Evolutionary conservation across 2,113 vertebrate genomes (phyloP).

Genomic region (Oreochromis spilurus): DNA sequence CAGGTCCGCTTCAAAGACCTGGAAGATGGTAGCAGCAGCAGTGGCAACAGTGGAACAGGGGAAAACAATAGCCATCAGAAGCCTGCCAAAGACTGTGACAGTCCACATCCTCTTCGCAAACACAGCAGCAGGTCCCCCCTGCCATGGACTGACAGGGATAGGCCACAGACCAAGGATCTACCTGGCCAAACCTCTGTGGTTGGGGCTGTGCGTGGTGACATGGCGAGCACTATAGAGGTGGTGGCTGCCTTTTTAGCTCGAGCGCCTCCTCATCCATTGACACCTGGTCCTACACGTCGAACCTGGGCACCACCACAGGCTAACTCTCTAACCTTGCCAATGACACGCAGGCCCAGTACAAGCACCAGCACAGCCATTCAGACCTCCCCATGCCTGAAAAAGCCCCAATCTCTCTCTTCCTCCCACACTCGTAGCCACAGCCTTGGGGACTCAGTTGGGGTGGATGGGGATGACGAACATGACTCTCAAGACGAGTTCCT

Average conservation of each 20-base stretch:
- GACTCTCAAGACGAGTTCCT: conserved; percentile 66
- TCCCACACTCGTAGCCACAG: conserved; percentile 67
- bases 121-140: conserved; percentile 37
- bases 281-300: conserved; percentile 66
- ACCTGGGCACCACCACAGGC: conserved; percentile 74
- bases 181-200: conserved; percentile 67
- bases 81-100: conserved; percentile 46
- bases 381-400: conserved; percentile 81
- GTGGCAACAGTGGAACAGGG: conserved; percentile 60
- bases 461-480: conserved; percentile 57
- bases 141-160: conserved; percentile 48
- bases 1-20: conserved; percentile 85
- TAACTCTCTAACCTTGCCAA: conserved; percentile 76
- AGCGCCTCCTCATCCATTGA: conserved; percentile 72
- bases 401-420: conserved; percentile 58
- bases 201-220: conserved; percentile 72
- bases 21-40: conserved; percentile 71
- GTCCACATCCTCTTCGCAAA: conserved; percentile 67
- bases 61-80: conserved; percentile 56
- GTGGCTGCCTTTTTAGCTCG: conserved; percentile 70
- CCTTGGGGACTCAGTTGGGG: conserved; percentile 56
- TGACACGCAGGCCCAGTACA: conserved; percentile 64
- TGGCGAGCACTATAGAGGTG: conserved; percentile 69
- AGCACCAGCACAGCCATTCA: conserved; percentile 83
- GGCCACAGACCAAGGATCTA: conserved; percentile 26